Evolutionary conservation across 2,888 invertebrate genomes (phyloP).

Genomic region (Yponomeuta cagnagella): DNA sequence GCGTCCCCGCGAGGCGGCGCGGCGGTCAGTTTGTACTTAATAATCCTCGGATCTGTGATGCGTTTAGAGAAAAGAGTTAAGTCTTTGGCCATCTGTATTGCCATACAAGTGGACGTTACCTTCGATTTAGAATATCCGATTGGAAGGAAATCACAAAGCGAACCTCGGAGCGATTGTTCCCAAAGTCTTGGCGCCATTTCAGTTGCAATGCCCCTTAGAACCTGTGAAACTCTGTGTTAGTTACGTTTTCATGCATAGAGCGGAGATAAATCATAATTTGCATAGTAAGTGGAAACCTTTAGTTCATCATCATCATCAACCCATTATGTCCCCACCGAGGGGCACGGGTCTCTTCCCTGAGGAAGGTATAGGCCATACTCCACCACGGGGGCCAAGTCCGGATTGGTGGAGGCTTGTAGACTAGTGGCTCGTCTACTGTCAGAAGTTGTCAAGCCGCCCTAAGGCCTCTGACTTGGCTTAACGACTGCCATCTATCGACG

Average conservation of each 20-base stretch:
- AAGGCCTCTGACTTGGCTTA: too few species aligned
- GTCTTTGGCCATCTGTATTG: conserved; percentile 35
- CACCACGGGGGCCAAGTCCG: too few species aligned
- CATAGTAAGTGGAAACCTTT: too few species aligned
- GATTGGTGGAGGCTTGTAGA: too few species aligned
- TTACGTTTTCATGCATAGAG: neutral
- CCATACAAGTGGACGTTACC: conserved; percentile 26
- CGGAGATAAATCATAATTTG: neutral
- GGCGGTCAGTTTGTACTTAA: conserved; percentile 31
- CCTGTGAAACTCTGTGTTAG: neutral
- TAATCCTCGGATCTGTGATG: conserved; percentile 36
- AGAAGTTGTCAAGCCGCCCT: too few species aligned
- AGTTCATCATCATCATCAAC: too few species aligned
- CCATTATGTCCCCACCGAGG: too few species aligned
- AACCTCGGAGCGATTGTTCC: neutral
- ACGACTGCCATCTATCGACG: too few species aligned
- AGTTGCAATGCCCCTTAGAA: neutral
- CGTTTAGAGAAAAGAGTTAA: conserved; percentile 29
- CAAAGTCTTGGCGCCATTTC: neutral
- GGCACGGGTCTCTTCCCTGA: too few species aligned
- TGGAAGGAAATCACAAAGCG: neutral
- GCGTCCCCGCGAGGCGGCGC: neutral
- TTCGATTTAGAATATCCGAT: neutral
- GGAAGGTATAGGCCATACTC: too few species aligned
- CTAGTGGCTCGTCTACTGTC: too few species aligned